Evolutionary conservation across 2,888 invertebrate genomes (phyloP).

Genomic region (Masnerella sp.): DNA sequence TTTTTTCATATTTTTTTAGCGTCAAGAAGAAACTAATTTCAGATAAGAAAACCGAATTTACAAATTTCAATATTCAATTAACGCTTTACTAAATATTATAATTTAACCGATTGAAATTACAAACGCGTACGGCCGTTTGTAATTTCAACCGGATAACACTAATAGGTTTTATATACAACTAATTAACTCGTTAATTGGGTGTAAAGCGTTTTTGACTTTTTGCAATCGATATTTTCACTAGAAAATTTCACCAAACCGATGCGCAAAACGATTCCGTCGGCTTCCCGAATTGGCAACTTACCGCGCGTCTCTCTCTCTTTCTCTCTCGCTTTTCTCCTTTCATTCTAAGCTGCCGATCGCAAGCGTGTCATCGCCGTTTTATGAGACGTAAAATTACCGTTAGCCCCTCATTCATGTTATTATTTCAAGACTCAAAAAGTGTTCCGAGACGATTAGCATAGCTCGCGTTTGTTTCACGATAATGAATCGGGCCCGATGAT

Average conservation of each 20-base stretch:
- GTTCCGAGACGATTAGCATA: slow-evolving; percentile 18
- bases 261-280: slow-evolving; percentile 12
- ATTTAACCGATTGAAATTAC: too few species aligned
- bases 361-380: slow-evolving; percentile 26
- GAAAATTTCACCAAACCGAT: slow-evolving; percentile 16
- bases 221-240: neutral
- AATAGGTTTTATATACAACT: neutral
- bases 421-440: slow-evolving; percentile 18
- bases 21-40: too few species aligned
- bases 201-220: neutral
- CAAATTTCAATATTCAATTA: too few species aligned
- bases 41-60: too few species aligned
- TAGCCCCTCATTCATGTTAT: slow-evolving; percentile 26
- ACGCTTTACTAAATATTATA: too few species aligned
- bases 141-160: neutral
- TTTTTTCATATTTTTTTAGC: too few species aligned
- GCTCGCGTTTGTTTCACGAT: slow-evolving; percentile 13
- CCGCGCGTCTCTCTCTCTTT: slow-evolving; percentile 3
- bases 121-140: neutral
- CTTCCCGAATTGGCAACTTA: slow-evolving; percentile 39
- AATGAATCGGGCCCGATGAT: neutral
- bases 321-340: slow-evolving; percentile 38
- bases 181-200: neutral
- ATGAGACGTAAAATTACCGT: slow-evolving; percentile 38
- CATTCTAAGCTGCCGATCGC: slow-evolving; percentile 20